Conservation (phyloP, 2,888 invertebrate genomes). For the Eristalis arbustorum region DNA sequence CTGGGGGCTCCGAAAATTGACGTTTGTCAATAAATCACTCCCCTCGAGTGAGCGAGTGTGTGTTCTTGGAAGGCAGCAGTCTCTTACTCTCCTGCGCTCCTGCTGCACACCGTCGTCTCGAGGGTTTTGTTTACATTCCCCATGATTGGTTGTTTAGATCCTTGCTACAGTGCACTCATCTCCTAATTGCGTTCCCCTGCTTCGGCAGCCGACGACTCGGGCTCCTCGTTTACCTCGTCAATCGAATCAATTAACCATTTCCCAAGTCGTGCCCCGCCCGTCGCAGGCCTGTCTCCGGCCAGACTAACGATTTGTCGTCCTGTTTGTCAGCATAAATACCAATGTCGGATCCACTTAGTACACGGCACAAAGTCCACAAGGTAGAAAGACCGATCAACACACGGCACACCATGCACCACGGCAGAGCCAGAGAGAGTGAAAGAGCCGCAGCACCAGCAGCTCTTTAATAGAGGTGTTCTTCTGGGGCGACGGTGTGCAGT, state of each 20-base stretch:
- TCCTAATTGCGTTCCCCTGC: slow-evolving; percentile 18
- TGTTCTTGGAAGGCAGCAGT: not conserved
- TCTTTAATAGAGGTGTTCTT: slow-evolving; percentile 67
- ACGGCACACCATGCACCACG: not conserved
- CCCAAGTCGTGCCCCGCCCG: slow-evolving; percentile 4
- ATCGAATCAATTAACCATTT: slow-evolving; percentile 55
- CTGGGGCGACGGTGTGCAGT: slow-evolving; percentile 1
- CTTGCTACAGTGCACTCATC: slow-evolving; percentile 15
- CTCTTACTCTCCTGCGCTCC: not conserved
- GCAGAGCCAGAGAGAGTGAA: not conserved
- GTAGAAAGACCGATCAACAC: not conserved
- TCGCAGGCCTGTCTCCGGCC: slow-evolving; percentile 25
- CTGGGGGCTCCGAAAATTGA: slow-evolving; percentile 50
- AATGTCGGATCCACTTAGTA: slow-evolving; percentile 68
- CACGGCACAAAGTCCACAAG: slow-evolving; percentile 24
- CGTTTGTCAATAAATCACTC: slow-evolving; percentile 63
- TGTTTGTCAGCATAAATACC: slow-evolving; percentile 71
- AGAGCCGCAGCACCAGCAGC: not conserved
- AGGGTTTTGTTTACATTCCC: slow-evolving; percentile 58
- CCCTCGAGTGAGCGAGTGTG: not conserved
- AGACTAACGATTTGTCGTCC: slow-evolving; percentile 67
- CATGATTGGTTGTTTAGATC: slow-evolving; percentile 42
- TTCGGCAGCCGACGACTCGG: not conserved
- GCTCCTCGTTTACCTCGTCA: slow-evolving; percentile 3
- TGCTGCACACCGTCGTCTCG: slow-evolving; percentile 9